Conservation (phyloP, 2,113 vertebrate genomes). For the Probosciger aterrimus region DNA sequence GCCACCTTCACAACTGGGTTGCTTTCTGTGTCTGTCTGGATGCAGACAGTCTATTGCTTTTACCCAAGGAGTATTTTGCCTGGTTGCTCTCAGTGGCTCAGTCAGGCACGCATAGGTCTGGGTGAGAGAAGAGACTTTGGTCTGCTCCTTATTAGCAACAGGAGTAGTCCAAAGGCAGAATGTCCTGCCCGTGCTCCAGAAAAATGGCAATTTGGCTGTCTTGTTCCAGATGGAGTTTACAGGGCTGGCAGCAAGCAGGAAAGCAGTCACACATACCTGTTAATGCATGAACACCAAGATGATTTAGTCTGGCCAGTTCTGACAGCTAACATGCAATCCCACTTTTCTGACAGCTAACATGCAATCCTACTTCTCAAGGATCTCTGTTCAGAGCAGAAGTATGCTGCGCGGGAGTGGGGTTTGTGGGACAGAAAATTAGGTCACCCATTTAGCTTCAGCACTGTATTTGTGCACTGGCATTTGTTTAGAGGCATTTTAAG, state of each 20-base stretch:
- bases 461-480: neutral
- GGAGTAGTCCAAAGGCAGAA: neutral
- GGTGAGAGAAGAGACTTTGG: neutral
- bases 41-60: neutral
- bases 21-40: neutral
- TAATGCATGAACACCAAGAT: neutral
- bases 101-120: neutral
- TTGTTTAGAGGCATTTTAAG: neutral
- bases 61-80: neutral
- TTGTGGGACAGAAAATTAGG: neutral
- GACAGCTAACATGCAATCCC: neutral
- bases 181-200: neutral
- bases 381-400: neutral
- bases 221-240: neutral
- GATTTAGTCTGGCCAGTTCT: neutral
- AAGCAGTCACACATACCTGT: neutral
- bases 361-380: neutral
- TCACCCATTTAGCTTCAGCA: neutral
- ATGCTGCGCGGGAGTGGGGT: rapidly evolving
- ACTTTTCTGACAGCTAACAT: neutral
- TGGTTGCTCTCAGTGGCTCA: neutral
- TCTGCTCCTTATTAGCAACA: neutral
- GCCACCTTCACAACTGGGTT: neutral
- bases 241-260: neutral
- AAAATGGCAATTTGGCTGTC: neutral